Base-by-base conservation (phyloP, 1,140 invertebrate species). In the Maconellicoccus hirsutus region DNA sequence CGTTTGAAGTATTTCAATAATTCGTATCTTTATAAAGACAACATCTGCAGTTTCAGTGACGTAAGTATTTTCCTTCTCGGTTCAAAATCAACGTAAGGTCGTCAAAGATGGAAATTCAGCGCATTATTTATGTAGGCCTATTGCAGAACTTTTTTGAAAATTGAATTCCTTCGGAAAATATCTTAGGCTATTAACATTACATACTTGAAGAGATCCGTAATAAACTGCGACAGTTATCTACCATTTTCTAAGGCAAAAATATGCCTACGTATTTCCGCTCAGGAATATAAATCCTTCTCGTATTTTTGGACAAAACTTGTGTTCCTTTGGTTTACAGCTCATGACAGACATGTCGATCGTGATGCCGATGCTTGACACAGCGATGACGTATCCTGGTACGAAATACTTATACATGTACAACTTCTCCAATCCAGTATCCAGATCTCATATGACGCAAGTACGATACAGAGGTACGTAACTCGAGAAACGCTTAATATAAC, bases 401-500 rank as follows among this genome's bases (percentile, higher is more conserved):
- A 66, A 66, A 66, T 66, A 66, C 16, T 12, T 66, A 25, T 66
- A 66, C 25, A 22, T 66, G 22, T 66, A 66, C 16, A 26, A 66
- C 21, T 66, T 16, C 16, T 4, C 22, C 6, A 66, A 66, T 26
- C 10, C 61, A 16, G 25, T 25, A 6, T 6, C 61, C 3, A 16
- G 6, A 19, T 12, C 61, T 23, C 21, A 23, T 23, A 3, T 23
- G 10, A 14, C 61, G 3, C 42, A 52, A 19, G 42, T 52, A 3
- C 42, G 6, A 16, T 52, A 52, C n/a, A 14, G 42, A 52, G 42
- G 42, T 52, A 3, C 6, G 42, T 19, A 8, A 16, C n/a, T 52
- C n/a, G 12, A 52, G 3, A 52, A 52, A 19, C 2, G 2, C 42
- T 52, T 52, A 38, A 38, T 38, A 14, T 38, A 38, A 38, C 6